Percentiles rank a stretch among this genome's conserved stretches.
Conservation (phyloP, 2,797 vertebrate species). For the Chelon auratus region DNA sequence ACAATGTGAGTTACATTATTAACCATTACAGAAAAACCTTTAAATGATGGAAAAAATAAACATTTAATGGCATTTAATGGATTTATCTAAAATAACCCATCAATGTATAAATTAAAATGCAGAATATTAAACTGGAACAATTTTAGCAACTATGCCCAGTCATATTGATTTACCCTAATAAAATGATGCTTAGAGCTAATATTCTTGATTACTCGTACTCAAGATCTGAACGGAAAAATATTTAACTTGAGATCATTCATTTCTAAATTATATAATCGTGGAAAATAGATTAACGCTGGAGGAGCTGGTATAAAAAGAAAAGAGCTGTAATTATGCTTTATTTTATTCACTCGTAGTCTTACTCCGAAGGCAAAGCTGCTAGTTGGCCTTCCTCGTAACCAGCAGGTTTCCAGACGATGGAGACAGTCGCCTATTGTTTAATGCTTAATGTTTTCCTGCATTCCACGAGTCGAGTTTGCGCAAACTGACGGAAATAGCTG, state of each 20-base stretch:
- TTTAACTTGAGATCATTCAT: constrained; percentile 12
- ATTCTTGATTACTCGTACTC: too few species aligned
- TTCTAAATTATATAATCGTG: background rate
- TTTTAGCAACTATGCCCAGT: background rate
- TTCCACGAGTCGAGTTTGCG: constrained; percentile 57
- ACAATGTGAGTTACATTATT: background rate
- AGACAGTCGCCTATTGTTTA: constrained; percentile 71
- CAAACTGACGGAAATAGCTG: constrained; percentile 53
- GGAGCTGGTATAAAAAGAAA: constrained; percentile 19
- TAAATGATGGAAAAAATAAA: constrained; percentile 1
- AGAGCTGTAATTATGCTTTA: constrained; percentile 6
- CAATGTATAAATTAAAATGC: background rate
- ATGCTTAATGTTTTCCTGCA: constrained; percentile 53
- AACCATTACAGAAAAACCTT: background rate
- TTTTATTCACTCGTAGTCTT: constrained; percentile 12
- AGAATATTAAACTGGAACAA: background rate
- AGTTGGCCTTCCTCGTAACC: constrained; percentile 17
- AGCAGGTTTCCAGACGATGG: constrained; percentile 40
- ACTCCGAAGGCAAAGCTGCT: constrained; percentile 33
- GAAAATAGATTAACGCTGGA: constrained; percentile 22
- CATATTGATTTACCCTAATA: too few species aligned
- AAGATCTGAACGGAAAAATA: background rate
- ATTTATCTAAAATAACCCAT: background rate
- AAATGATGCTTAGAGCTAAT: too few species aligned
- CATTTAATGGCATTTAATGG: background rate